Conservation (phyloP, 2,797 vertebrate species). For the Labroides dimidiatus region DNA sequence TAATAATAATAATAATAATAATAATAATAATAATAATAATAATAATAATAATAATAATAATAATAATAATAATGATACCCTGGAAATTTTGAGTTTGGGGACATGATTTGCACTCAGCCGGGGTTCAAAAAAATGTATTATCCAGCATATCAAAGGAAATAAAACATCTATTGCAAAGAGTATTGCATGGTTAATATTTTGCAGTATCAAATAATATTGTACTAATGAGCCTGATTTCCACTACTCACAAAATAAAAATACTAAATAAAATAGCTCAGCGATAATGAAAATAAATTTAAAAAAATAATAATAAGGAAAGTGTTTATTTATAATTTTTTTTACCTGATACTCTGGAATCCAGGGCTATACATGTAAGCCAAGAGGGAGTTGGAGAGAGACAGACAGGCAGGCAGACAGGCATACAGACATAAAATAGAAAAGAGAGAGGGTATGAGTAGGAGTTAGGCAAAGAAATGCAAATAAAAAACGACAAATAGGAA, state of each 20-base stretch:
- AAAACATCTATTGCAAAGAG: too few relatives aligned
- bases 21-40: too few relatives aligned
- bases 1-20: too few relatives aligned
- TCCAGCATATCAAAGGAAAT: too few relatives aligned
- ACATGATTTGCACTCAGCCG: too few relatives aligned
- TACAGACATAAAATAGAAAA: constrained; percentile 69
- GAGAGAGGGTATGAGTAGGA: constrained; percentile 57
- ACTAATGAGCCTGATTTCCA: background rate
- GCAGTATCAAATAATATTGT: background rate
- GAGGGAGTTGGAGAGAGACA: constrained; percentile 69
- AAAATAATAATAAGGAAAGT: constrained; percentile 76
- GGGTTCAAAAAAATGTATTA: too few relatives aligned
- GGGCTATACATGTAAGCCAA: constrained; percentile 85
- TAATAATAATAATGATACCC: too few relatives aligned
- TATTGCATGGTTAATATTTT: too few relatives aligned
- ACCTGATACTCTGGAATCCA: constrained; percentile 93
- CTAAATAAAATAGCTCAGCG: constrained; percentile 40
- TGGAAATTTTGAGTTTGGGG: too few relatives aligned
- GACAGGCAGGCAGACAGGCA: constrained; percentile 72
- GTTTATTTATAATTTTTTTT: constrained; percentile 85
- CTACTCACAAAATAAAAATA: constrained; percentile 17
- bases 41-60: too few relatives aligned
- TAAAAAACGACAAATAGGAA: constrained; percentile 42
- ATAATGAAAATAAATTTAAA: constrained; percentile 46
- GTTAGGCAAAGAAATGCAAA: constrained; percentile 58